phyloP scores from a whole-genome alignment of 2,888 invertebrate genomes.

The Cosmia pyralina region DNA sequence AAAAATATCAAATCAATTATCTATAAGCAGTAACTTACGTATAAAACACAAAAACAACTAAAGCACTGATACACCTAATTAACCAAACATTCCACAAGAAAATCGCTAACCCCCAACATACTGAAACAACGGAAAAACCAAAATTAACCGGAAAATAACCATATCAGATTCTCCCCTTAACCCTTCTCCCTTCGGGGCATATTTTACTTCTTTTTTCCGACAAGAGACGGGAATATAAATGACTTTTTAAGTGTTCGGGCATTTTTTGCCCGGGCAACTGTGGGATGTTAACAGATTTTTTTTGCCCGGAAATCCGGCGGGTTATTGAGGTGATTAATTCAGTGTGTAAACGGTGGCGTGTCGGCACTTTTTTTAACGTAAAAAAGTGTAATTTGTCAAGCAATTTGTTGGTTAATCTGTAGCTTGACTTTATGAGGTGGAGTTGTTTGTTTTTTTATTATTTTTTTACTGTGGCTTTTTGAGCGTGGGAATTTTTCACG shows the following conservation, averaged over 20 bases:
- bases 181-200: conserved; percentile 53
- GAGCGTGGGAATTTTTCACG: conserved; percentile 43
- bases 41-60: not conserved
- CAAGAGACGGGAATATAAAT: conserved; percentile 75
- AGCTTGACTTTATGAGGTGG: conserved; percentile 52
- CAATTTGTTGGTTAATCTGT: conserved; percentile 58
- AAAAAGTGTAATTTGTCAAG: conserved; percentile 69
- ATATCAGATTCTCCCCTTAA: conserved; percentile 61
- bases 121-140: conserved; percentile 57
- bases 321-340: conserved; percentile 79
- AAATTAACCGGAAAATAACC: conserved; percentile 68
- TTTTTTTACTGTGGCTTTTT: conserved; percentile 33
- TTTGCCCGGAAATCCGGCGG: conserved; percentile 73
- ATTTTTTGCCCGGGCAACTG: conserved; percentile 74
- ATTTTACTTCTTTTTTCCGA: conserved; percentile 65
- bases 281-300: conserved; percentile 82
- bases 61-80: conserved; percentile 39
- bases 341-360: conserved; percentile 67
- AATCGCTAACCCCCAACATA: conserved; percentile 28
- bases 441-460: conserved; percentile 23
- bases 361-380: conserved; percentile 63
- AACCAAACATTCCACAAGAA: conserved; percentile 30
- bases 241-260: conserved; percentile 79
- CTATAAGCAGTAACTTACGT: not conserved
- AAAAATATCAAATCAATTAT: too few relatives aligned